Evolutionary conservation across 2,888 invertebrate species (phyloP), one percentile per base, ranked within the genome.

Genomic region (Aphidoletes aphidimyza): DNA sequence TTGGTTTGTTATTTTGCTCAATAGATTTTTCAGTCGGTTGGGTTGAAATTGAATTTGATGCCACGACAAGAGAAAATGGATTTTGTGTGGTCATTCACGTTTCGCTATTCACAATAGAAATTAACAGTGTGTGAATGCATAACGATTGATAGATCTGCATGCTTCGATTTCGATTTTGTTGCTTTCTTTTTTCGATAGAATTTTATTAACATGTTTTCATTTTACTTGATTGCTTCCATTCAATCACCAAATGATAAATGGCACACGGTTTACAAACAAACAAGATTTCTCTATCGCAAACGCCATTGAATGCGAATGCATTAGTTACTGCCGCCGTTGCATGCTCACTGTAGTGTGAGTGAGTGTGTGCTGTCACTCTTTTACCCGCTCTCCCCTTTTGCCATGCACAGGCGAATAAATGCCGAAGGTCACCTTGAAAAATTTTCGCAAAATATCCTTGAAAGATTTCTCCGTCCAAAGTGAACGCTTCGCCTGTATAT

Each of bases 391-490:
- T 81, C 6, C 11, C 37, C 6, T 22, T 39, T 39, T 39, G 39
- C 11, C 39, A 54, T 22, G 54, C 22, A 22, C 22, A 22, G 22
- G n/a, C 36, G 36, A 78, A 37, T n/a, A 30, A 69, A 69, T 81
- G 36, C 36, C 81, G 37, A 81, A 81, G 81, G 81, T 81, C 81
- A 81, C 81, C 81, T 81, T 81, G 37, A 81, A 36, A 37, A 19
- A 37, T 81, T 37, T 81, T 81, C 22, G 81, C 37, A 81, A 81
- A 81, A 81, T 81, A 81, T 81, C 81, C 81, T 81, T 81, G 81
- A 37, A 81, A 37, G 81, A 81, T 81, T n/a, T n/a, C 37, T 81
- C 22, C 17, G 36, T 37, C 81, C 36, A 81, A 37, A 81, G n/a
- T n/a, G 37, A 81, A n/a, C 34, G n/a, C n/a, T n/a, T n/a, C n/a